Evolutionary conservation across 1,140 invertebrate species (phyloP).

Genomic region (Scaptodrosophila lebanonensis): DNA sequence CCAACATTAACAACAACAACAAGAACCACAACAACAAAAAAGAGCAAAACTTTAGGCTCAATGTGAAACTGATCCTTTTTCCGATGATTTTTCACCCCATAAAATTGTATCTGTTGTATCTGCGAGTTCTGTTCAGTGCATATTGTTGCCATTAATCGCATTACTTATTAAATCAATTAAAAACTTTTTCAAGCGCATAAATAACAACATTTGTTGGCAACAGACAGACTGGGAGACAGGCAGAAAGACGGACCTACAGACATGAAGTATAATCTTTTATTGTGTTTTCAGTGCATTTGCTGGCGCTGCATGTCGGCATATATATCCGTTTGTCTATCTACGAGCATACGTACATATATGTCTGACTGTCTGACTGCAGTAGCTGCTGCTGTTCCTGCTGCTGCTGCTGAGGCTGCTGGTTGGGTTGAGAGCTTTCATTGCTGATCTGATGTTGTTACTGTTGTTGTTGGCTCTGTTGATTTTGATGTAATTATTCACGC

Average conservation of each 20-base stretch:
- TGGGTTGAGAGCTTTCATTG: too few species aligned
- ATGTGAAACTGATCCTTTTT: too few species aligned
- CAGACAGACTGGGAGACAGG: constrained; percentile 12
- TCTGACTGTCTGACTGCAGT: constrained; percentile 11
- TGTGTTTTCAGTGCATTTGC: constrained; percentile 36
- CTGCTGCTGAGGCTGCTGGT: too few species aligned
- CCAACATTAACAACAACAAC: too few species aligned
- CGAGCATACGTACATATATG: too few species aligned
- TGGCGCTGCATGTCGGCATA: too few species aligned
- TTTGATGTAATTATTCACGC: constrained; percentile 72
- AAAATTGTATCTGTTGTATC: too few species aligned
- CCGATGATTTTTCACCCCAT: too few species aligned
- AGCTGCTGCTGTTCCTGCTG: constrained; percentile 20
- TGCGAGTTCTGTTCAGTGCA: too few species aligned
- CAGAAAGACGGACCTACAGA: not conserved
- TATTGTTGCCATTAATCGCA: constrained; percentile 65
- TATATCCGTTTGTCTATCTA: too few species aligned
- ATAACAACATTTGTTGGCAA: constrained; percentile 64
- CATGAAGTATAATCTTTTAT: constrained; percentile 61
- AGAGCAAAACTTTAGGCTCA: too few species aligned
- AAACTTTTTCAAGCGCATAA: constrained; percentile 72
- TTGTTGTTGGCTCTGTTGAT: constrained; percentile 35
- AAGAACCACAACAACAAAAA: too few species aligned
- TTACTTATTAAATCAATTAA: constrained; percentile 75
- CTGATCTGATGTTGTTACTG: constrained; percentile 26